These are phyloP conservation scores for Microtus obscurus DNA, from an alignment of 2,797 vertebrate species.

Conservation along the genomic window DNA sequence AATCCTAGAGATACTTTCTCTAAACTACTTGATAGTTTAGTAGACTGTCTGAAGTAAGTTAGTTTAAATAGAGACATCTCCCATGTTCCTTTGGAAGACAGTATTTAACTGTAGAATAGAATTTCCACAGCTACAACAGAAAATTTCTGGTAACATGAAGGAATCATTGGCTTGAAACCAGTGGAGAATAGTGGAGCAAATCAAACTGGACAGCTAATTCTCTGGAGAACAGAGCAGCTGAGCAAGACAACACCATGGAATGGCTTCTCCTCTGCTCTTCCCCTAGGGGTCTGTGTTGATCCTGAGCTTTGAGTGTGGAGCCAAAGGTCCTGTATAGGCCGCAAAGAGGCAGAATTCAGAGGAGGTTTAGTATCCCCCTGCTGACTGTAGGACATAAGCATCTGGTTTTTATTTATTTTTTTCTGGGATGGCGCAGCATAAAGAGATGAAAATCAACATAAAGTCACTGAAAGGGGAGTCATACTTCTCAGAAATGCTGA, in stretches of 20 bases:
- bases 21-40: neutral
- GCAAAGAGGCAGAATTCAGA: neutral
- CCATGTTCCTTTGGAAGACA: neutral
- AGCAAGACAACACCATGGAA: neutral
- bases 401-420: neutral
- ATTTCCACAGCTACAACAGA: neutral
- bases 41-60: neutral
- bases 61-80: neutral
- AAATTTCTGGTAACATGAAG: constrained; percentile 9
- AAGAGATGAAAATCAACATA: neutral
- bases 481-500: neutral
- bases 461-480: neutral
- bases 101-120: neutral
- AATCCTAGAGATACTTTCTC: neutral
- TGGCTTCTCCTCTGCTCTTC: neutral
- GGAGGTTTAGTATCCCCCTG: rapidly evolving
- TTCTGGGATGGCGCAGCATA: neutral
- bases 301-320: neutral
- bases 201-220: neutral
- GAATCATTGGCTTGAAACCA: neutral
- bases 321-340: neutral
- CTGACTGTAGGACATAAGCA: neutral
- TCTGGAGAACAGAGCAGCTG: neutral
- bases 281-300: neutral
- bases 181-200: neutral